phyloP scores from a whole-genome alignment of 2,113 vertebrate species.

The Sinosuthora webbiana region DNA sequence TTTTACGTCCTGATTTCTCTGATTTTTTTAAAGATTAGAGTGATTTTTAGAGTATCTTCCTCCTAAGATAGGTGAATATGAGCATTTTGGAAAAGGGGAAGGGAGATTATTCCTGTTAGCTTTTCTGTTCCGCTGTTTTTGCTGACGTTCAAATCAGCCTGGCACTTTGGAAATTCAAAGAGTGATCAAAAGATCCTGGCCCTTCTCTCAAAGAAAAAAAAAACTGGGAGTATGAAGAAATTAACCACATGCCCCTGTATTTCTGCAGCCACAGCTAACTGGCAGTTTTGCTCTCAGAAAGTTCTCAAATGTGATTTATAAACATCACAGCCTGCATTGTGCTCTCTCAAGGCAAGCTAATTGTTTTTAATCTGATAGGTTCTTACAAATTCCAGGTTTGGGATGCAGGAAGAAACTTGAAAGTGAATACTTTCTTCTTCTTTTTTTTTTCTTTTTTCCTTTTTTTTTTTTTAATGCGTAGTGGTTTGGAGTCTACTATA shows the following conservation, averaged over 20 bases:
- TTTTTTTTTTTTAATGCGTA: constrained; percentile 54
- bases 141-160: background rate
- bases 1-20: background rate
- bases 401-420: constrained; percentile 49
- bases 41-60: background rate
- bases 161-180: background rate
- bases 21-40: background rate
- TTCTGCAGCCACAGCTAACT: background rate
- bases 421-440: constrained; percentile 38
- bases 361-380: constrained; percentile 34
- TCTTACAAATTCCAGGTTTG: constrained; percentile 35
- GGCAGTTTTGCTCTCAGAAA: background rate
- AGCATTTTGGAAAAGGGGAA: background rate
- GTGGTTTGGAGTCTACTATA: constrained; percentile 64
- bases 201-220: background rate
- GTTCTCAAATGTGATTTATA: background rate
- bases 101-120: background rate
- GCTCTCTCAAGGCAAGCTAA: background rate
- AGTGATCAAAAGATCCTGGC: background rate
- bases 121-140: background rate
- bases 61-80: background rate
- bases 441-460: background rate
- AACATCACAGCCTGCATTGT: background rate
- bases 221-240: background rate
- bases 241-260: background rate